phyloP scores from a whole-genome alignment of 2,888 invertebrate species.

The Nudaria mundana region DNA sequence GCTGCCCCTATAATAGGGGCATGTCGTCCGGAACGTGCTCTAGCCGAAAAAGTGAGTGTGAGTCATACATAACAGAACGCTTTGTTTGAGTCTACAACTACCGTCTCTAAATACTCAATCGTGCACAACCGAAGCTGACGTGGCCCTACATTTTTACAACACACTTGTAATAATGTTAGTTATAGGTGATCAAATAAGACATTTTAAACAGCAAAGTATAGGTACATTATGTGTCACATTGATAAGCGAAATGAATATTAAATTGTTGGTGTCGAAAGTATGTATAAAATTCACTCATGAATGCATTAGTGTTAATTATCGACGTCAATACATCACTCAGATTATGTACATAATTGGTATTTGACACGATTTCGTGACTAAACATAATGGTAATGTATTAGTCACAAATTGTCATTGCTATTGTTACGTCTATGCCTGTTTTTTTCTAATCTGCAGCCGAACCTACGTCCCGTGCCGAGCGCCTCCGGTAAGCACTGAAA shows the following conservation, averaged over 20 bases:
- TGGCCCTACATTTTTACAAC: slow-evolving; percentile 21
- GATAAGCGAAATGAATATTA: slow-evolving; percentile 17
- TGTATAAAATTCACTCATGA: slow-evolving; percentile 14
- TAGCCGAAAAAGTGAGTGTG: slow-evolving; percentile 22
- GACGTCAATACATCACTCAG: slow-evolving; percentile 24
- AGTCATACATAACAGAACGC: slow-evolving; percentile 35
- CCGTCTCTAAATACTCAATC: slow-evolving; percentile 33
- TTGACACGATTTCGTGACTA: slow-evolving; percentile 50
- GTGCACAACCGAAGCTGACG: slow-evolving; percentile 35
- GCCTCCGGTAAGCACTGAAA: no score
- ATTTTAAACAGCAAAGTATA: slow-evolving; percentile 8
- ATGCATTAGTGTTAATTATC: slow-evolving; percentile 9
- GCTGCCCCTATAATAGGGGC: slow-evolving; percentile 17
- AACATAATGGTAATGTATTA: slow-evolving; percentile 47
- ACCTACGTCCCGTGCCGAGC: no score
- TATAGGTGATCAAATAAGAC: slow-evolving; percentile 6
- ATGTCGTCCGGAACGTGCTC: slow-evolving; percentile 13
- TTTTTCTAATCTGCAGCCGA: no score
- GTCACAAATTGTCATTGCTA: slow-evolving; percentile 45
- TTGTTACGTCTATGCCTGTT: slow-evolving; percentile 41
- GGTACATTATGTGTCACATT: slow-evolving; percentile 8
- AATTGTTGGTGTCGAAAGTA: slow-evolving; percentile 19
- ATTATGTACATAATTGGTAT: slow-evolving; percentile 38
- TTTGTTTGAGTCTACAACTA: slow-evolving; percentile 27
- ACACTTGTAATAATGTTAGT: slow-evolving; percentile 24